Evolutionary conservation across 2,113 vertebrate genomes (phyloP).

Genomic region (Phrynosoma platyrhinos): DNA sequence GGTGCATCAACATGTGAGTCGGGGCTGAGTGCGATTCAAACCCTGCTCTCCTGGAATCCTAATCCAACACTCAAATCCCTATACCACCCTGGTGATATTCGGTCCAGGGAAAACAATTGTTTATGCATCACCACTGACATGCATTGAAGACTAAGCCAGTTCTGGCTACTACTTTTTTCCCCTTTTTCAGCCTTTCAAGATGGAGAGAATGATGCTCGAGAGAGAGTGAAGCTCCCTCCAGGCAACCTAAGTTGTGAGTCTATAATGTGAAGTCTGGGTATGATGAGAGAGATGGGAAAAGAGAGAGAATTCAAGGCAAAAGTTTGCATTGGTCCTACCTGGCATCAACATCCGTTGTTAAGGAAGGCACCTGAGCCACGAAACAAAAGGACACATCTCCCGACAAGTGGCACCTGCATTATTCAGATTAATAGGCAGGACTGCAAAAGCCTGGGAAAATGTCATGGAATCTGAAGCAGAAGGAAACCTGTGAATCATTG

Average conservation of each 20-base stretch:
- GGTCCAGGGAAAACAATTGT: too few species aligned
- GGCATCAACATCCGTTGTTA: neutral
- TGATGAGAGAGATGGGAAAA: too few species aligned
- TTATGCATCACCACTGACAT: too few species aligned
- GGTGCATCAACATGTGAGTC: too few species aligned
- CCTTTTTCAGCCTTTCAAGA: neutral
- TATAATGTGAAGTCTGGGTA: too few species aligned
- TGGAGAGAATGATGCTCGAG: neutral
- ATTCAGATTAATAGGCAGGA: neutral
- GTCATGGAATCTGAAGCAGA: neutral
- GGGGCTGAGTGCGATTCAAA: too few species aligned
- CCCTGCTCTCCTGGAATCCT: too few species aligned
- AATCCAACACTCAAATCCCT: too few species aligned
- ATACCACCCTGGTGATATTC: too few species aligned
- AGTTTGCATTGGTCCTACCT: neutral
- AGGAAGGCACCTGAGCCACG: neutral
- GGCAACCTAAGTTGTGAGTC: neutral
- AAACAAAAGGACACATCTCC: neutral
- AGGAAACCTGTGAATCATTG: neutral
- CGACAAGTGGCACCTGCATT: neutral
- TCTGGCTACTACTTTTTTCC: rapidly evolving
- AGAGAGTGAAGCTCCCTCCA: neutral
- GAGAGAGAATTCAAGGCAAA: neutral
- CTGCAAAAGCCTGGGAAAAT: neutral
- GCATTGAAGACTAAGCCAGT: too few species aligned